Conservation (phyloP, 2,888 invertebrate genomes). For the Lasioglossum vierecki region DNA sequence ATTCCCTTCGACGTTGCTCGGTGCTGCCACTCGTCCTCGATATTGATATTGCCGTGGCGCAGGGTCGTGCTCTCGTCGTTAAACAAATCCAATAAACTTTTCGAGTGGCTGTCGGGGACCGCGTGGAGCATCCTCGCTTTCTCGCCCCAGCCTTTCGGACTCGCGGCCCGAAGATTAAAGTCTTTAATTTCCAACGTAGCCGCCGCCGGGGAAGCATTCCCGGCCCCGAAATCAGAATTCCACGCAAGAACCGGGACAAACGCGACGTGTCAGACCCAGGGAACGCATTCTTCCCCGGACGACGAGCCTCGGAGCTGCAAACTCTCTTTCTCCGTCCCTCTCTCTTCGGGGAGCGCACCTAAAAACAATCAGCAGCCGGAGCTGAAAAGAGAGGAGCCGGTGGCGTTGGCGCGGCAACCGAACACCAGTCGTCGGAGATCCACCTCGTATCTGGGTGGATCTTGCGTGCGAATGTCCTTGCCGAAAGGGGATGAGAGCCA, state of each 20-base stretch:
- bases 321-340: background rate
- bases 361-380: background rate
- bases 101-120: background rate
- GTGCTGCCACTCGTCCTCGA: conserved; percentile 15
- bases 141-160: background rate
- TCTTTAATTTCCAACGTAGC: conserved; percentile 7
- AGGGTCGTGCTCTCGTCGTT: background rate
- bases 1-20: background rate
- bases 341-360: background rate
- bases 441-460: conserved; percentile 77
- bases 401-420: conserved; percentile 31
- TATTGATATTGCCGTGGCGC: conserved; percentile 14
- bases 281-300: conserved; percentile 24
- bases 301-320: conserved; percentile 10
- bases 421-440: conserved; percentile 67
- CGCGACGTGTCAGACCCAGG: background rate
- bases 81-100: conserved; percentile 11
- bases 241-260: conserved; percentile 14
- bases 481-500: conserved; percentile 45
- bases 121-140: background rate
- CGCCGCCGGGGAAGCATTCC: background rate
- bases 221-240: conserved; percentile 9
- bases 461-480: conserved; percentile 79
- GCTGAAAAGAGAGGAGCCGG: conserved; percentile 28
- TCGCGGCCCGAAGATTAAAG: conserved; percentile 8